Conservation (phyloP, 2,797 vertebrate species). For the Eulemur coronatus region DNA sequence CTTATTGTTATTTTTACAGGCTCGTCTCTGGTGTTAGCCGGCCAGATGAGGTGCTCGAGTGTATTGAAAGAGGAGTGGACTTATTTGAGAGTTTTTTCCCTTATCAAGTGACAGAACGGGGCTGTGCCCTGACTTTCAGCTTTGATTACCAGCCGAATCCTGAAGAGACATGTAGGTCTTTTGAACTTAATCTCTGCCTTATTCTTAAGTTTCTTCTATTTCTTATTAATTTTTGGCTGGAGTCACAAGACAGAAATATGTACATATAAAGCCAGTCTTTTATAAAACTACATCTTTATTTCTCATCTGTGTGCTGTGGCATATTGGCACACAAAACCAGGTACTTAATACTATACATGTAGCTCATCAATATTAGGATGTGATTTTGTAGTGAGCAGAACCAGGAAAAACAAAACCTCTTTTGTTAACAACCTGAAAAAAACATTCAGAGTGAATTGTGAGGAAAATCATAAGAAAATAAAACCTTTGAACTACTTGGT, state of each 20-base stretch:
- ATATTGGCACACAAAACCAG: constrained; percentile 34
- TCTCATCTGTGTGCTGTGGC: constrained; percentile 11
- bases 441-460: constrained; percentile 53
- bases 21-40: constrained; percentile 92
- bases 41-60: constrained; percentile 94
- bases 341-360: background rate
- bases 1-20: constrained; percentile 81
- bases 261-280: constrained; percentile 34
- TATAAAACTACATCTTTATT: constrained; percentile 36
- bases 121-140: constrained; percentile 93
- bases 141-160: constrained; percentile 87
- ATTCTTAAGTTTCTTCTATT: constrained; percentile 52
- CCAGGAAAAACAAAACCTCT: constrained; percentile 50
- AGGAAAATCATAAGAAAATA: constrained; percentile 63
- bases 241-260: constrained; percentile 54
- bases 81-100: constrained; percentile 97
- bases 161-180: constrained; percentile 88
- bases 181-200: constrained; percentile 50
- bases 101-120: constrained; percentile 94
- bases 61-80: constrained; percentile 94
- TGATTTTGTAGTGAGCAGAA: constrained; percentile 55
- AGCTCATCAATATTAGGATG: constrained; percentile 43
- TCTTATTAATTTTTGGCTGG: constrained; percentile 42
- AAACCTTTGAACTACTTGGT: constrained; percentile 66
- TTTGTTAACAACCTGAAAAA: constrained; percentile 57